A percentile compares a stretch with the other conserved stretches of the same genome.
Conservation (phyloP, 2,113 vertebrate genomes). For the Diadophis punctatus region DNA sequence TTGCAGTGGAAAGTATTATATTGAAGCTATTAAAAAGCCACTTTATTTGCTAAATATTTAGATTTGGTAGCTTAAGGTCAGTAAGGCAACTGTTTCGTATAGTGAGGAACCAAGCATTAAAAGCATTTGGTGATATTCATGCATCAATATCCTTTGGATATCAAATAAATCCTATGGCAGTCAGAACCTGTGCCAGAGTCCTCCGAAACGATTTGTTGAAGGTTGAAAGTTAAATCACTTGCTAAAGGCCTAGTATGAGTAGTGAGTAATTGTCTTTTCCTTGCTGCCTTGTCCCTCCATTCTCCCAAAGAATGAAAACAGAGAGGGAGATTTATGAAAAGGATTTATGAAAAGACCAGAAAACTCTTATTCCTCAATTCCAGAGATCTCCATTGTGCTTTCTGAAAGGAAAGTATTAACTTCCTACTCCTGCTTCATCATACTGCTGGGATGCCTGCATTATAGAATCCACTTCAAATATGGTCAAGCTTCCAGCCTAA, state of each 20-base stretch:
- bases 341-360: background rate
- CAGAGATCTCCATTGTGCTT: background rate
- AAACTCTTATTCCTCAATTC: background rate
- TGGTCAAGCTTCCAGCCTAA: background rate
- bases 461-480: background rate
- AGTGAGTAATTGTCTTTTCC: background rate
- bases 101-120: background rate
- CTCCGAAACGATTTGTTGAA: background rate
- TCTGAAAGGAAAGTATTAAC: background rate
- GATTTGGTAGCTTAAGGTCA: background rate
- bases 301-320: background rate
- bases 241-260: background rate
- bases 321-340: background rate
- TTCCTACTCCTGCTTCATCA: background rate
- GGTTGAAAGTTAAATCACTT: background rate
- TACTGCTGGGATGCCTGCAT: background rate
- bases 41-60: background rate
- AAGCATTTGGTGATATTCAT: background rate
- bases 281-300: background rate
- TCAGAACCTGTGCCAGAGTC: background rate
- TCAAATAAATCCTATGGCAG: background rate
- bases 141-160: background rate
- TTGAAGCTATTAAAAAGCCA: slow-evolving; percentile 15
- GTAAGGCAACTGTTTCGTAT: background rate
- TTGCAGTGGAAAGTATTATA: slow-evolving; percentile 8